phyloP scores from a whole-genome alignment of 2,797 vertebrate genomes.

The Typhlichthys subterraneus region DNA sequence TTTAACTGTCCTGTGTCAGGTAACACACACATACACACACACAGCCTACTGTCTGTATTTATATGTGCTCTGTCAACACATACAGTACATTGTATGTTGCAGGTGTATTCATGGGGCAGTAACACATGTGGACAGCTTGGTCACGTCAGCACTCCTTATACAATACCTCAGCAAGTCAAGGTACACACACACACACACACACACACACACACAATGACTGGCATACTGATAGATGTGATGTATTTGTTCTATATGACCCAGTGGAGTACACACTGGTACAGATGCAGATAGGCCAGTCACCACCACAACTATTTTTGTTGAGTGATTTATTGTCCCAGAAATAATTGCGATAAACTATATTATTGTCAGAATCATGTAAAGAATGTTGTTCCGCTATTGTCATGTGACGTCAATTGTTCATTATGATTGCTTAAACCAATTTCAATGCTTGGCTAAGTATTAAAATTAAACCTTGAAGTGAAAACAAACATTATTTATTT shows the following conservation, averaged over 20 bases:
- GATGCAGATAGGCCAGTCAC: background rate
- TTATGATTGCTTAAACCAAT: too few species aligned
- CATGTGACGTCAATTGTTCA: too few species aligned
- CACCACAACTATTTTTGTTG: too few species aligned
- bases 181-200: slow-evolving; percentile 62
- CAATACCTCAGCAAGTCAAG: slow-evolving; percentile 87
- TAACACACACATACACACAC: slow-evolving; percentile 56
- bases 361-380: too few species aligned
- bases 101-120: slow-evolving; percentile 87
- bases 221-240: too few species aligned
- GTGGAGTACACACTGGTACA: background rate
- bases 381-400: too few species aligned
- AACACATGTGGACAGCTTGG: slow-evolving; percentile 92
- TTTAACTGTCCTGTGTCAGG: slow-evolving; percentile 92
- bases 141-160: slow-evolving; percentile 84
- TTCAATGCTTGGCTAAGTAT: too few species aligned
- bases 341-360: too few species aligned
- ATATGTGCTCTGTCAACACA: background rate
- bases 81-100: background rate
- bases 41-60: background rate
- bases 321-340: too few species aligned
- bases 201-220: background rate
- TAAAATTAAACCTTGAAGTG: too few species aligned
- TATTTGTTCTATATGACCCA: background rate
- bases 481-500: too few species aligned